Evolutionary conservation across 2,797 vertebrate species (phyloP).

Genomic region (Tinamus major): DNA sequence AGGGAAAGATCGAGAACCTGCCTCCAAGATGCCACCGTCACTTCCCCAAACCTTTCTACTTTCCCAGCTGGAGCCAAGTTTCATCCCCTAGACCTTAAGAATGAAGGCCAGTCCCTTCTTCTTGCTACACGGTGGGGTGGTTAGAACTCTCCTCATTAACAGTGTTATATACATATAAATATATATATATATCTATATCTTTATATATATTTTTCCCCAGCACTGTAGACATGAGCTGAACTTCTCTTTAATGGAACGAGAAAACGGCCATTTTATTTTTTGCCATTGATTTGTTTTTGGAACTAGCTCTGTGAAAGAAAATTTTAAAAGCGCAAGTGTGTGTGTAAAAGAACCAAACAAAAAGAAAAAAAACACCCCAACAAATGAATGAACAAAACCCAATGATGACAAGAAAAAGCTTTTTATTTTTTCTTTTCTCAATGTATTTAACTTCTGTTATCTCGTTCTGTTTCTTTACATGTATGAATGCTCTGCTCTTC

Average conservation of each 20-base stretch:
- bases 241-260: constrained; percentile 79
- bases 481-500: constrained; percentile 86
- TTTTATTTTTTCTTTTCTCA: constrained; percentile 79
- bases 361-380: constrained; percentile 18
- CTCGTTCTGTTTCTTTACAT: constrained; percentile 84
- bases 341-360: constrained; percentile 67
- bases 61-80: constrained; percentile 69
- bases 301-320: constrained; percentile 80
- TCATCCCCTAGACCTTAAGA: constrained; percentile 67
- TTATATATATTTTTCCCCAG: constrained; percentile 84
- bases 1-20: not conserved
- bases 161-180: constrained; percentile 86
- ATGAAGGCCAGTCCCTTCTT: constrained; percentile 72
- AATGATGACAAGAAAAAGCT: constrained; percentile 42
- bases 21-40: accelerated
- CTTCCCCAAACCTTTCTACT: constrained; percentile 16
- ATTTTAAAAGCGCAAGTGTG: constrained; percentile 74
- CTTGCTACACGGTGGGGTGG: constrained; percentile 75
- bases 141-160: constrained; percentile 84
- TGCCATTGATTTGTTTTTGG: constrained; percentile 75
- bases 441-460: constrained; percentile 85
- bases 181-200: constrained; percentile 83
- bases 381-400: constrained; percentile 63
- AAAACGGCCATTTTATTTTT: constrained; percentile 78
- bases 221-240: constrained; percentile 83